Percentiles rank a stretch among this genome's conserved stretches.
Evolutionary conservation across 2,113 vertebrate genomes (phyloP).

Genomic region (Hypanus sabinus): DNA sequence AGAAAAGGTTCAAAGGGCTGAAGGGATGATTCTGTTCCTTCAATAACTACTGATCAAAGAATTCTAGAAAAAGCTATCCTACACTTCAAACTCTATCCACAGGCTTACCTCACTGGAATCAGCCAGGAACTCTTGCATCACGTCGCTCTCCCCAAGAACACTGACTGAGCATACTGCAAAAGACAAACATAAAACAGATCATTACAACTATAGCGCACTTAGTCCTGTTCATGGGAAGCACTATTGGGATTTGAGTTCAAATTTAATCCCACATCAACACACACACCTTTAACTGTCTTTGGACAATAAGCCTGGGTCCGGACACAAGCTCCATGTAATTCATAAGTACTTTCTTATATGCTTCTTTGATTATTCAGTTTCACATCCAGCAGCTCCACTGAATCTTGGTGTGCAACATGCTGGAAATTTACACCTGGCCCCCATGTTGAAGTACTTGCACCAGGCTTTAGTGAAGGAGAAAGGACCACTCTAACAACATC

Average conservation of each 20-base stretch:
- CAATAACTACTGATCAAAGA: background rate
- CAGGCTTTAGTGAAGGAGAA: background rate
- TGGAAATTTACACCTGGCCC: background rate
- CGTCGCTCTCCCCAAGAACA: constrained; percentile 35
- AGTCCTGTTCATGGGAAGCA: background rate
- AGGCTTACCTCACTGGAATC: constrained; percentile 35
- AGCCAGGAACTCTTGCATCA: constrained; percentile 38
- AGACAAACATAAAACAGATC: background rate
- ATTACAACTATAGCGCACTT: background rate
- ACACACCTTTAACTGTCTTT: background rate
- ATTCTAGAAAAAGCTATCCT: background rate
- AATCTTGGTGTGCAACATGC: background rate
- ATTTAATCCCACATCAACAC: background rate
- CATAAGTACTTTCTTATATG: background rate
- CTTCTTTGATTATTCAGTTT: background rate
- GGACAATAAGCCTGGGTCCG: background rate
- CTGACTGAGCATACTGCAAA: constrained; percentile 28
- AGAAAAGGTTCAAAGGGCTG: background rate
- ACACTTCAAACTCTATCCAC: background rate
- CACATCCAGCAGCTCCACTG: background rate
- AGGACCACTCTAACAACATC: background rate
- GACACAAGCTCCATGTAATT: background rate
- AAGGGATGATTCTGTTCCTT: background rate
- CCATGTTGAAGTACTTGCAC: background rate
- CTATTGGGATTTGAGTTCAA: background rate